A percentile compares a stretch with the other conserved stretches of the same genome.
phyloP scores from a whole-genome alignment of 2,113 vertebrate genomes.

The Pangasianodon hypophthalmus region DNA sequence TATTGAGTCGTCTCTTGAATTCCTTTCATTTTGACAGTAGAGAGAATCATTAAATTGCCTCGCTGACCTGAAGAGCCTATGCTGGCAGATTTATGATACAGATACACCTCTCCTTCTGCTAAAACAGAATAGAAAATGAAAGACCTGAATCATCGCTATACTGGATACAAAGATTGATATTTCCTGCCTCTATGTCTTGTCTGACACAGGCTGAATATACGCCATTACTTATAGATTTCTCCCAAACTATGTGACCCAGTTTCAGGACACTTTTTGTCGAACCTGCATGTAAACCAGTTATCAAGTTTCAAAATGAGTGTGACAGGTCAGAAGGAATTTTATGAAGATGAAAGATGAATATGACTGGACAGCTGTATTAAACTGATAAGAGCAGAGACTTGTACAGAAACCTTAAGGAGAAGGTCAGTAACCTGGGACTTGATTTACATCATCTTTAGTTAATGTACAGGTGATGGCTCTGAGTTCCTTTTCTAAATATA shows the following conservation, averaged over 20 bases:
- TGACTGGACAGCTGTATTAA: not conserved
- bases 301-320: slow-evolving; percentile 3
- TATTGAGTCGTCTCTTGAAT: not conserved
- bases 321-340: slow-evolving; percentile 8
- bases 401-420: not conserved
- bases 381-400: not conserved
- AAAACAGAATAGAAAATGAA: slow-evolving; percentile 5
- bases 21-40: not conserved
- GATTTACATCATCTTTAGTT: not conserved
- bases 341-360: not conserved
- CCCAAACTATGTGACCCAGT: not conserved
- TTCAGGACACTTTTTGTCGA: not conserved
- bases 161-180: not conserved
- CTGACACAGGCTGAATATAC: not conserved
- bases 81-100: not conserved
- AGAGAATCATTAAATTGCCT: not conserved
- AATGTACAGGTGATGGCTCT: not conserved
- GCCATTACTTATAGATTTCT: not conserved
- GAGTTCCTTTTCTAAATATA: not conserved
- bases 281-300: not conserved
- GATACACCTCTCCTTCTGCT: not conserved
- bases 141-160: not conserved
- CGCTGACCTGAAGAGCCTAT: not conserved
- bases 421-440: not conserved
- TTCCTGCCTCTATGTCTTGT: not conserved